phyloP scores from a whole-genome alignment of 2,888 invertebrate species.

The Parapristionchus giblindavisi region DNA sequence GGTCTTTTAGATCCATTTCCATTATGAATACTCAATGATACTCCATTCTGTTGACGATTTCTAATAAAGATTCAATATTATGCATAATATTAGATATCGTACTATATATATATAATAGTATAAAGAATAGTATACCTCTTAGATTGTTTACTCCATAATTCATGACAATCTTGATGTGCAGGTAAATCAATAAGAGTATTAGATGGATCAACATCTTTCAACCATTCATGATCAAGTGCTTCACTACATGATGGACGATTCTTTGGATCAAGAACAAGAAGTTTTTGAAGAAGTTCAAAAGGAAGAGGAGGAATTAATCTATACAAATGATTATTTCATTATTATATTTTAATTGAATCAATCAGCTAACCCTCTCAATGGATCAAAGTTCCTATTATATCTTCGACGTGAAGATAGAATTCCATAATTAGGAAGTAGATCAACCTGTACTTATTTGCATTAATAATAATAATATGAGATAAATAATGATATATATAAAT shows the following conservation, averaged over 20 bases:
- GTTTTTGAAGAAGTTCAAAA: conserved; percentile 70
- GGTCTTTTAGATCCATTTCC: background rate
- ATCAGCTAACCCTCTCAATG: conserved; percentile 21
- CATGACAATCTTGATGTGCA: conserved; percentile 95
- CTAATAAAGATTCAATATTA: background rate
- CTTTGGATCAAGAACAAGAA: conserved; percentile 93
- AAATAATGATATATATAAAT: no score
- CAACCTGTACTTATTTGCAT: no score
- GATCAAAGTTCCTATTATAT: conserved; percentile 77
- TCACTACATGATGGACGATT: conserved; percentile 91
- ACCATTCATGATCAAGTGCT: conserved; percentile 88
- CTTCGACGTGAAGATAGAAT: conserved; percentile 89
- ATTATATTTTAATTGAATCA: background rate
- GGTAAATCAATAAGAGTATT: conserved; percentile 11
- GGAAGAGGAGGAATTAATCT: conserved; percentile 72
- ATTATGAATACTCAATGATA: background rate
- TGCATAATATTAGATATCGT: background rate
- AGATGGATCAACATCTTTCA: conserved; percentile 85
- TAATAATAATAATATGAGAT: no score
- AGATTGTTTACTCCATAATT: conserved; percentile 90
- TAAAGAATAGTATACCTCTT: conserved; percentile 32
- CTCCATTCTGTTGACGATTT: conserved; percentile 27
- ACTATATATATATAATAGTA: background rate
- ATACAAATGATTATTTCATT: background rate
- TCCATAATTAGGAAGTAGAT: conserved; percentile 89